A percentile compares a stretch with the other conserved stretches of the same genome.
These are phyloP conservation scores for Rhorus exstirpatorius DNA, from an alignment of 2,888 invertebrate genomes.

Conservation along the genomic window DNA sequence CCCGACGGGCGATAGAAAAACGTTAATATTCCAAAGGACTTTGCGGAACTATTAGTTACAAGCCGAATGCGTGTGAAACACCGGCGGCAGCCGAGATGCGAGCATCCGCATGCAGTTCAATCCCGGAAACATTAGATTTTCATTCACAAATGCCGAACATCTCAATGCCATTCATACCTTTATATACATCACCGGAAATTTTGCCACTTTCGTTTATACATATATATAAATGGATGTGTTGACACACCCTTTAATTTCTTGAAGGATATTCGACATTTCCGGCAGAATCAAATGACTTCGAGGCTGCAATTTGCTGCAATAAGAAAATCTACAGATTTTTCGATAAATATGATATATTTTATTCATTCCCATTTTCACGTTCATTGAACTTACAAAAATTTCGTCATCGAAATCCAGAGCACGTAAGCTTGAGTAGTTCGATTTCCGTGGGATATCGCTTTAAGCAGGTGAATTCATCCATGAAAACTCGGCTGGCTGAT, in stretches of 20 bases:
- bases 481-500: neutral
- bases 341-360: too few relatives aligned
- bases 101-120: slow-evolving; percentile 25
- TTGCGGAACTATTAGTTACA: slow-evolving; percentile 35
- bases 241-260: too few relatives aligned
- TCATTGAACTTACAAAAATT: neutral
- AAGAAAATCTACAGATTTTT: too few relatives aligned
- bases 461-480: neutral
- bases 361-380: neutral
- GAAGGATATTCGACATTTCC: too few relatives aligned
- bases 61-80: slow-evolving; percentile 7
- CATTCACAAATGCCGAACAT: slow-evolving; percentile 13
- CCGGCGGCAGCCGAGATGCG: neutral
- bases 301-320: neutral
- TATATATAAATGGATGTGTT: too few relatives aligned
- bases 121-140: slow-evolving; percentile 17
- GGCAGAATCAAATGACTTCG: too few relatives aligned
- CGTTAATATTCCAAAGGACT: neutral
- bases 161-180: neutral
- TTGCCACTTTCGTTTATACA: too few relatives aligned
- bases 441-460: slow-evolving; percentile 1
- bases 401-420: neutral
- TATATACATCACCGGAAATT: too few relatives aligned
- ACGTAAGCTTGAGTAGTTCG: neutral
- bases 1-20: slow-evolving; percentile 2